These are phyloP conservation scores for Paramormyrops kingsleyae DNA, from an alignment of 2,113 vertebrate genomes.

Conservation along the genomic window DNA sequence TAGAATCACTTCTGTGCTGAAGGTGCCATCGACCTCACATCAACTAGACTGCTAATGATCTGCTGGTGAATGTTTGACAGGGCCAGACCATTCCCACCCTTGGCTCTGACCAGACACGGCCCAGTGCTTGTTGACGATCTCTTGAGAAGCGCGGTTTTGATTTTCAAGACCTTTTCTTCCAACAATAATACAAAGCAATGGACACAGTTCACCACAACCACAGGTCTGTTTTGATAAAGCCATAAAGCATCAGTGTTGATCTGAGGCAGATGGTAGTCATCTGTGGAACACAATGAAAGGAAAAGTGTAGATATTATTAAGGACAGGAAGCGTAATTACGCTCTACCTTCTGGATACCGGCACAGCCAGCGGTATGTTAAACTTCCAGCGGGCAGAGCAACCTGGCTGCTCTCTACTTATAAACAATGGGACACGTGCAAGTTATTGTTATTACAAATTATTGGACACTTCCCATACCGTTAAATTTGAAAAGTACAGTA, in stretches of 20 bases:
- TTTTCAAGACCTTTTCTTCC: background rate
- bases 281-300: background rate
- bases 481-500: background rate
- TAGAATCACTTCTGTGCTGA: background rate
- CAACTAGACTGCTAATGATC: background rate
- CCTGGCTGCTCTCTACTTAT: background rate
- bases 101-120: background rate
- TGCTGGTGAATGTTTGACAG: background rate
- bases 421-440: background rate
- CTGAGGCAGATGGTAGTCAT: background rate
- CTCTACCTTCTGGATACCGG: background rate
- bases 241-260: background rate
- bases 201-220: background rate
- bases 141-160: background rate
- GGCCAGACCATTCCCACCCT: background rate
- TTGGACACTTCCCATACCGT: background rate
- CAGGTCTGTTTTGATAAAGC: background rate
- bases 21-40: background rate
- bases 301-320: background rate
- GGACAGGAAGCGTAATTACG: background rate
- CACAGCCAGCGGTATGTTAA: background rate
- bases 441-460: background rate
- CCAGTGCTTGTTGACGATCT: background rate
- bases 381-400: background rate
- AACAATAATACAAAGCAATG: background rate